Evolutionary conservation across 92 coral and sea anemone species (phyloP).

Genomic region (Heteractis magnifica): DNA sequence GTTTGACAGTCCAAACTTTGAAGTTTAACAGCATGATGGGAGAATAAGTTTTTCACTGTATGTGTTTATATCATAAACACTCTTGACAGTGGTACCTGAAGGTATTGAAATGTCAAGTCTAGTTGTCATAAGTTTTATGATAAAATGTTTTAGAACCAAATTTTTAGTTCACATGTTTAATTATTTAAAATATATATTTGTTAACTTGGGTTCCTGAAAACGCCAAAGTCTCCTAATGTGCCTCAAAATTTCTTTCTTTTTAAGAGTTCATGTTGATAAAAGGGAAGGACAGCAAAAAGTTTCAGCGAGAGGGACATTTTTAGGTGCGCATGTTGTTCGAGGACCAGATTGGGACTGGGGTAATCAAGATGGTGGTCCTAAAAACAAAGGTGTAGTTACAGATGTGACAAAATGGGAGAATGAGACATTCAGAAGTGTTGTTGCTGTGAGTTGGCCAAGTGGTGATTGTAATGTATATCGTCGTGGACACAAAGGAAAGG

Average conservation of each 20-base stretch:
- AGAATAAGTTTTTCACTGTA: no score
- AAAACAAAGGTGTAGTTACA: slow-evolving; percentile 56
- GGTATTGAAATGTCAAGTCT: no score
- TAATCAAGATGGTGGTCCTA: slow-evolving; percentile 72
- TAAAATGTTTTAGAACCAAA: no score
- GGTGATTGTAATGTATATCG: slow-evolving; percentile 73
- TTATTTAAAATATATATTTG: no score
- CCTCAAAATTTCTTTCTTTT: not conserved
- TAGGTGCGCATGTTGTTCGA: slow-evolving; percentile 61
- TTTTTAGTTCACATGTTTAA: no score
- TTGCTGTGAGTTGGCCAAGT: slow-evolving; percentile 64
- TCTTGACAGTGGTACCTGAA: no score
- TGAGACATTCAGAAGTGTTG: slow-evolving; percentile 79
- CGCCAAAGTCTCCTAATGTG: no score
- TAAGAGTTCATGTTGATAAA: slow-evolving; percentile 61
- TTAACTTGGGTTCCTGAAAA: no score
- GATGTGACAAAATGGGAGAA: slow-evolving; percentile 77
- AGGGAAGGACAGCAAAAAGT: slow-evolving; percentile 60
- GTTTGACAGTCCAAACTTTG: no score
- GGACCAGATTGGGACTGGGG: slow-evolving; percentile 97
- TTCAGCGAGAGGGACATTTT: slow-evolving; percentile 57
- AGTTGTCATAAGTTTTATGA: no score
- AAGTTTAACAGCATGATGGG: no score
- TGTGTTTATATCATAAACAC: no score
- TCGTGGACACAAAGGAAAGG: slow-evolving; percentile 91